Conservation (phyloP, 2,888 invertebrate genomes). For the Cepaea hortensis region DNA sequence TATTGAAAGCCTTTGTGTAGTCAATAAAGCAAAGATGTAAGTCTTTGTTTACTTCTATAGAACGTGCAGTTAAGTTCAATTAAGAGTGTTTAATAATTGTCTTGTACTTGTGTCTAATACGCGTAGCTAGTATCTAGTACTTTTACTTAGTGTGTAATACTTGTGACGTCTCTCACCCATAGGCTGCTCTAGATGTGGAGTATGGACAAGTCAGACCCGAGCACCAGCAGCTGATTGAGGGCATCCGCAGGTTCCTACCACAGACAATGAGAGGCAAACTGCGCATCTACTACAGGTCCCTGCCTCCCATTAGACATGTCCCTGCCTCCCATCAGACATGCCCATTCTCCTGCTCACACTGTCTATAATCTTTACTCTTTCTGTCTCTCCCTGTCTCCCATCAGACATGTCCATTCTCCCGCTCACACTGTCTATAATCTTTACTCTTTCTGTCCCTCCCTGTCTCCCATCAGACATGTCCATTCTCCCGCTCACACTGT, state of each 20-base stretch:
- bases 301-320: too few relatives aligned
- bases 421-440: too few relatives aligned
- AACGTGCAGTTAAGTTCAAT: too few relatives aligned
- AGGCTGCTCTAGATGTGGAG: slow-evolving; percentile 47
- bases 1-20: too few relatives aligned
- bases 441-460: too few relatives aligned
- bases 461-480: background rate
- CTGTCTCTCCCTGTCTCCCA: too few relatives aligned
- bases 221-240: slow-evolving; percentile 46
- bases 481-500: background rate
- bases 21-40: too few relatives aligned
- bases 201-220: slow-evolving; percentile 44
- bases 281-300: slow-evolving; percentile 49
- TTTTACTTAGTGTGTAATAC: too few relatives aligned
- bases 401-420: too few relatives aligned
- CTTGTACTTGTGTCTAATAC: background rate
- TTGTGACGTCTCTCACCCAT: background rate
- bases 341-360: background rate
- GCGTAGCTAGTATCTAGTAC: too few relatives aligned
- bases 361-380: background rate
- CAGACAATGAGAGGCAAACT: slow-evolving; percentile 53
- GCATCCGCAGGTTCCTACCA: slow-evolving; percentile 51
- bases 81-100: background rate
- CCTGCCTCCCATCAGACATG: too few relatives aligned
- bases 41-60: too few relatives aligned